Conservation (phyloP, 30 jellyfish, hydroid and myxozoan species). For the Cassiopea andromeda region DNA sequence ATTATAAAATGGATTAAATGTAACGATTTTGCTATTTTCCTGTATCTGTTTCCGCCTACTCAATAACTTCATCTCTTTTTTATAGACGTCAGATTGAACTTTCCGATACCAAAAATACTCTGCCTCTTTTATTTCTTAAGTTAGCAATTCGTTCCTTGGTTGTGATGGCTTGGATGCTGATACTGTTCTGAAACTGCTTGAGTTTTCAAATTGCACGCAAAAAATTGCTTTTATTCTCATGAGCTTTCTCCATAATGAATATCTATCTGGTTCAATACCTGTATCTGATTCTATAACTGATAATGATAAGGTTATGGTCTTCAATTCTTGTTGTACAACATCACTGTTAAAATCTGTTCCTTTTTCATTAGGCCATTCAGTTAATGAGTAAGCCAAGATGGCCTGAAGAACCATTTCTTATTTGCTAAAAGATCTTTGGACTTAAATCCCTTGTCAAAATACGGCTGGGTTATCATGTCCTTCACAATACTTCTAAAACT, state of each 20-base stretch:
- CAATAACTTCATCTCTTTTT: neutral
- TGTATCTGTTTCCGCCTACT: neutral
- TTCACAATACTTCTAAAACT: no score
- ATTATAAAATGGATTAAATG: neutral
- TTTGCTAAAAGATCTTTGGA: conserved; percentile 6
- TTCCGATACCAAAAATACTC: neutral
- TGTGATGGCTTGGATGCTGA: no score
- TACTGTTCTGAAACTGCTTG: no score
- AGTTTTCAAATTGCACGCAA: neutral
- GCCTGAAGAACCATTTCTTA: conserved; percentile 49
- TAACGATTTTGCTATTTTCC: neutral
- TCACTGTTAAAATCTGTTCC: neutral
- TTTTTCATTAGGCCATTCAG: neutral
- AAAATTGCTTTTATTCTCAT: neutral
- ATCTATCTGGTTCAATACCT: no score
- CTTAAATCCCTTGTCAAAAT: conserved; percentile 46
- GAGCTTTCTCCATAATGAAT: no score
- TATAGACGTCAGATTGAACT: neutral
- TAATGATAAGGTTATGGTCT: no score
- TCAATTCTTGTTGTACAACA: neutral
- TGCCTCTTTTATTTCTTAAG: neutral
- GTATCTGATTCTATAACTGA: no score
- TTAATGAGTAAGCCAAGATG: conserved; percentile 12
- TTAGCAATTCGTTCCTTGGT: neutral
- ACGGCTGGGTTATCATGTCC: no score